A percentile compares a stretch with the other conserved stretches of the same genome.
phyloP scores from a whole-genome alignment of 2,888 invertebrate species.

The Scaptodrosophila latifasciaeformis region DNA sequence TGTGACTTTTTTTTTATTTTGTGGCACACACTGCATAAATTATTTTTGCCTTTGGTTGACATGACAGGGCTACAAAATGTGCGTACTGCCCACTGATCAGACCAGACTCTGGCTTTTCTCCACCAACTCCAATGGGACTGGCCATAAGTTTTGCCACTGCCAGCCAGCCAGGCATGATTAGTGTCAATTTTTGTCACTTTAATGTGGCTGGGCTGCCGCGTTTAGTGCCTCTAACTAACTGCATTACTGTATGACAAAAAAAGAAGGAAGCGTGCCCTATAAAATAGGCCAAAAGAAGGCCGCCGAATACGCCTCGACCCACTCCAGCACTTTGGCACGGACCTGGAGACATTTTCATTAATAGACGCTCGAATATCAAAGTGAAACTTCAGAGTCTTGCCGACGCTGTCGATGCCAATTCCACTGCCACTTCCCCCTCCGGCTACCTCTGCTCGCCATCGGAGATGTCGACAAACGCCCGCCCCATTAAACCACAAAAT shows the following conservation, averaged over 20 bases:
- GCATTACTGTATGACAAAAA: background rate
- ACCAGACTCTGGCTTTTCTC: no score
- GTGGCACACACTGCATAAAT: slow-evolving; percentile 40
- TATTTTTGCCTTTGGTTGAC: slow-evolving; percentile 29
- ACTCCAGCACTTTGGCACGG: background rate
- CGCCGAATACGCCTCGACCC: slow-evolving; percentile 3
- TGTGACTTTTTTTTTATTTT: no score
- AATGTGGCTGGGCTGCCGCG: slow-evolving; percentile 58
- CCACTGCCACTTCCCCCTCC: slow-evolving; percentile 8
- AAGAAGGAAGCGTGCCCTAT: slow-evolving; percentile 51
- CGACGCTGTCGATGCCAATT: slow-evolving; percentile 37
- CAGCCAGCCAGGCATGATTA: slow-evolving; percentile 58
- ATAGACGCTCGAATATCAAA: slow-evolving; percentile 67
- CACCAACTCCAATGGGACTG: slow-evolving; percentile 42
- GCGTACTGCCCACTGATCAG: slow-evolving; percentile 14
- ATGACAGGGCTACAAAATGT: slow-evolving; percentile 58
- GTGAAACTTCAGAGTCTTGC: slow-evolving; percentile 61
- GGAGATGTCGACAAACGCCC: slow-evolving; percentile 55
- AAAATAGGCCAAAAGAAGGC: slow-evolving; percentile 51
- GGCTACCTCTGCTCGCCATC: no score
- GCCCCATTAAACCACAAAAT: slow-evolving; percentile 75
- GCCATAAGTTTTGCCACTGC: slow-evolving; percentile 35
- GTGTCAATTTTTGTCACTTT: slow-evolving; percentile 66
- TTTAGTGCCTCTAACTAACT: slow-evolving; percentile 32
- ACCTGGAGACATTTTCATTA: slow-evolving; percentile 55